Evolutionary conservation across 2,888 invertebrate genomes (phyloP).

Genomic region (Himalopsyche tibetana): DNA sequence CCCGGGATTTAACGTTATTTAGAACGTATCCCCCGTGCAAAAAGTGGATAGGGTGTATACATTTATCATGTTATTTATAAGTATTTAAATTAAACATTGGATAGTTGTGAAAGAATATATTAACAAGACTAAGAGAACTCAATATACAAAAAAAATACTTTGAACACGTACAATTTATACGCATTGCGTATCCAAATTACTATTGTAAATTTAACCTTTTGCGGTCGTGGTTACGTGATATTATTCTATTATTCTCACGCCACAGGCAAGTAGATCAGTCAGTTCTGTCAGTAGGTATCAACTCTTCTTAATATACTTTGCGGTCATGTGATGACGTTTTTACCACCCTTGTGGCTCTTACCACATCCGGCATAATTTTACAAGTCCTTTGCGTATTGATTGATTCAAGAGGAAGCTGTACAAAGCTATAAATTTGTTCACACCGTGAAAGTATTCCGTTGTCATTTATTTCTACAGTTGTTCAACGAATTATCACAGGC

Average conservation of each 20-base stretch:
- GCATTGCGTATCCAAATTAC: background rate
- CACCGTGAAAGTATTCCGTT: background rate
- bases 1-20: no score
- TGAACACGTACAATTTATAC: no score
- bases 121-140: no score
- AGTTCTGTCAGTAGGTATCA: background rate
- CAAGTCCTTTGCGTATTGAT: slow-evolving; percentile 8
- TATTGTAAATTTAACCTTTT: background rate
- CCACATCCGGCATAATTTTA: slow-evolving; percentile 37
- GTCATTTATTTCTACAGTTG: background rate
- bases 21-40: no score
- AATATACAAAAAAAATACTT: no score
- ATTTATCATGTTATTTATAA: no score
- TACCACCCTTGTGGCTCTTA: slow-evolving; percentile 26
- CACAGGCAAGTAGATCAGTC: background rate
- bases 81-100: no score
- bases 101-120: no score
- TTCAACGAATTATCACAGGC: no score
- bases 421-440: no score
- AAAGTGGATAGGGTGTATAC: no score
- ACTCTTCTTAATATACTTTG: background rate
- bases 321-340: slow-evolving; percentile 11
- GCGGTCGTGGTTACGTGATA: background rate
- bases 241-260: background rate
- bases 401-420: background rate